These are phyloP conservation scores for Coracias cyanogaster DNA, from an alignment of 2,797 vertebrate genomes.

Conservation along the genomic window DNA sequence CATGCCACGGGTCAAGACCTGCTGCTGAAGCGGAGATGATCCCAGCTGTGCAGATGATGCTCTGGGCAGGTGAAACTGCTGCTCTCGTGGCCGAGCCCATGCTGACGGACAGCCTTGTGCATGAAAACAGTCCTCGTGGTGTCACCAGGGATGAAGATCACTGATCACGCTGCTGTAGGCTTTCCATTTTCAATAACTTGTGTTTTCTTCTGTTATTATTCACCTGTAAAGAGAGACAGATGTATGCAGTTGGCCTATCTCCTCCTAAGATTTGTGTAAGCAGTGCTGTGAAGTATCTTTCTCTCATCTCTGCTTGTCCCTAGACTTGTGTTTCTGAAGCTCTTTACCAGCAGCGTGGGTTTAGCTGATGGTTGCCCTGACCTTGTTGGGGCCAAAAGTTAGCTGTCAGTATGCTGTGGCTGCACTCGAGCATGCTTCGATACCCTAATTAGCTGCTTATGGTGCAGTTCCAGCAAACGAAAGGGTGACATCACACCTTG, in stretches of 20 bases:
- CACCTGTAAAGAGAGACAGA: background rate
- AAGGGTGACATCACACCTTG: background rate
- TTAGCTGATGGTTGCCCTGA: background rate
- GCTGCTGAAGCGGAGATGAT: background rate
- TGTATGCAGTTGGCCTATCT: background rate
- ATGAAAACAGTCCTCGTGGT: rapidly evolving
- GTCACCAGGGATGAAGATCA: background rate
- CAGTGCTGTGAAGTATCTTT: background rate
- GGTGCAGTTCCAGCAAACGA: background rate
- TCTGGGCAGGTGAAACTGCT: background rate
- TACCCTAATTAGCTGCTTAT: background rate
- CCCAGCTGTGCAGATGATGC: background rate
- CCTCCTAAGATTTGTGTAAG: background rate
- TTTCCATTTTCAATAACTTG: background rate
- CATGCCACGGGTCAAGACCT: rapidly evolving
- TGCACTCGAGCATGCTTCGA: rapidly evolving
- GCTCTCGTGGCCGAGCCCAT: background rate
- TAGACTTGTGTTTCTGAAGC: background rate
- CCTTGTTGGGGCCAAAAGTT: background rate
- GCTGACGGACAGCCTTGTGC: background rate
- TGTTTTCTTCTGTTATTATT: background rate
- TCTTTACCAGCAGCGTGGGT: background rate
- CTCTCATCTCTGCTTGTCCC: background rate
- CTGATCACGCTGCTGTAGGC: background rate
- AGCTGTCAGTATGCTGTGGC: rapidly evolving